Base-by-base conservation (phyloP, 1,140 invertebrate species). In the Magallana angulata region DNA sequence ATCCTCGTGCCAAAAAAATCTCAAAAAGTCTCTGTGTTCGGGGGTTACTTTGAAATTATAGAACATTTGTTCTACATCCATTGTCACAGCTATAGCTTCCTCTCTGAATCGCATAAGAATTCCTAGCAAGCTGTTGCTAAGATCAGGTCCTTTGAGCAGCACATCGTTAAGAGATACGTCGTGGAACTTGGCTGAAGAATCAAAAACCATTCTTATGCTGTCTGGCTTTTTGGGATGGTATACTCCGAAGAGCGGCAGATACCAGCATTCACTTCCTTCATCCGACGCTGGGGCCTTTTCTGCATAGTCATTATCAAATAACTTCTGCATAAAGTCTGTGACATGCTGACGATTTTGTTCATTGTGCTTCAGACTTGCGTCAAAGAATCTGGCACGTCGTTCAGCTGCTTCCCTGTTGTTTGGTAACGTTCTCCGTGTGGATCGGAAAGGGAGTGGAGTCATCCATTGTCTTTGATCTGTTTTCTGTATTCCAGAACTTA, bases 1-100 rank as follows among this genome's bases (percentile, higher is more conserved):
- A n/a, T 90, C 71, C 0, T 76, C 14, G 30, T 90, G 89, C 89
- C 90, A 90, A 12, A 89, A 16, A 76, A 90, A 91, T 7, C 89
- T 14, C 0, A 90, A 68, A 57, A 80, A 91, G 59, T 90, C 68
- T 24, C 90, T 56, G 64, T 91, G 64, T 7, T 85, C 57, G 80
- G 36, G 59, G 12, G 59, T 85, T 1, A 91, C 87, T 14, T 56
- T 57, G 57, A 91, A 88, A 48, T 82, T 82, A 59, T 87, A 82
- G 68, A 91, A 88, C 90, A 90, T 90, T 58, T 89, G 87, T 30
- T 88, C 59, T 5, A 90, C 76, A 71, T 90, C 89, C 1, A 82
- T 60, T 16, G 71, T 91, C n/a, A 88, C 24, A 0, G 87, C 85
- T 12, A 91, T 57, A 4, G 0, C 2, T 36, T 85, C 85, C 76